Evolutionary conservation across 2,797 vertebrate genomes (phyloP), one percentile per base, ranked within the genome.

Genomic region (Myotis findleyi): DNA sequence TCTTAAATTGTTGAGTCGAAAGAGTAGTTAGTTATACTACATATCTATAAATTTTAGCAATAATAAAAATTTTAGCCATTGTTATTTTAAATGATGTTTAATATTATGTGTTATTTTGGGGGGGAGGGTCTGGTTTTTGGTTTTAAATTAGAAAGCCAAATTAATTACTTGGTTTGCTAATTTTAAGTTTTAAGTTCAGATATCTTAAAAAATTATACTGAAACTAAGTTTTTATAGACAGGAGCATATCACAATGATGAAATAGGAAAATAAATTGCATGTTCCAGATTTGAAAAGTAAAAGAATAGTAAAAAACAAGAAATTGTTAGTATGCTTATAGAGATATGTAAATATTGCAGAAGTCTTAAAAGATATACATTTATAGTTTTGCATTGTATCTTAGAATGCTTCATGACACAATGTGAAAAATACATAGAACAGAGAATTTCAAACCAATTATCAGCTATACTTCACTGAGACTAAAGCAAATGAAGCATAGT

Each of bases 391-490:
- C 7, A 1, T 23, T 75, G 3, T 27, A 5, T 73, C 30, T 84
- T 69, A 55, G 23, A 71, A 9, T 33, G 25, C 25, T 13, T 16
- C 38, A 9, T 10, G 16, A 25, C 3, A 44, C 44, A 51, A 30
- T n/a, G n/a, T 23, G 9, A 62, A 62, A 55, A 47, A 62, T 77
- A 79, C 85, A 84, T 84, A 96, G 97, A 98, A 97, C 98, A 98
- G 98, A 98, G 98, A 98, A 98, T 99, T 99, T 99, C 98, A 97
- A 97, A 98, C 97, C 99, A 99, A 99, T 99, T 99, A 98, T 98
- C 98, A 98, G 97, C 98, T 98, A 98, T 98, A 98, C 98, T 99
- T 2, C 30, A 18, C 16, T 73, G 71, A 83, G 21, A 69, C n/a
- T 16, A 72, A 68, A 59, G 55, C 41, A 38, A 3, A 2, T 41